Evolutionary conservation across 2,888 invertebrate species (phyloP).

Genomic region (Troides oblongomaculatus): DNA sequence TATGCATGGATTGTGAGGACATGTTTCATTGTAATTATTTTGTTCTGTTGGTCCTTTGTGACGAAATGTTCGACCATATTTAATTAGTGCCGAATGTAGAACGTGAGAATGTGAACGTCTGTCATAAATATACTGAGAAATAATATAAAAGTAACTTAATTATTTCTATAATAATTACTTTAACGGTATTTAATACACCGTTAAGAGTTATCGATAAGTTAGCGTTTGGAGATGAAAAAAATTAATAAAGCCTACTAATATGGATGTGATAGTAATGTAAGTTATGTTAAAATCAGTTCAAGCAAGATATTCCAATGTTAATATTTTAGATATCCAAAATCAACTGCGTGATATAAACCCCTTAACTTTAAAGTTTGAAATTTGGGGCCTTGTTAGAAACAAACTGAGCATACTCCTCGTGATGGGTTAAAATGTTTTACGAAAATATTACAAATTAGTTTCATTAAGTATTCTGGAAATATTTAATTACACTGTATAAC

Average conservation of each 20-base stretch:
- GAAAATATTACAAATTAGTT: too few relatives aligned
- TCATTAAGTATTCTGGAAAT: too few relatives aligned
- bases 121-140: too few relatives aligned
- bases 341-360: constrained; percentile 16
- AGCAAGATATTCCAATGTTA: constrained; percentile 20
- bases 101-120: neutral
- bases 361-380: constrained; percentile 17
- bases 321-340: constrained; percentile 19
- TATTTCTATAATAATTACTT: too few relatives aligned
- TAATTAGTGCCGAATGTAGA: neutral
- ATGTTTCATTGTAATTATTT: constrained; percentile 23
- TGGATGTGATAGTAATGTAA: neutral
- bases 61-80: constrained; percentile 4
- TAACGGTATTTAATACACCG: too few relatives aligned
- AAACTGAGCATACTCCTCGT: too few relatives aligned
- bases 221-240: too few relatives aligned
- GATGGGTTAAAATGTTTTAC: too few relatives aligned
- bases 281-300: constrained; percentile 1
- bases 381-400: constrained; percentile 7
- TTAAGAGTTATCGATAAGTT: too few relatives aligned
- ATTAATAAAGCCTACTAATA: too few relatives aligned
- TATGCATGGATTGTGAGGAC: constrained; percentile 20
- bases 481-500: too few relatives aligned
- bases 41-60: constrained; percentile 5
- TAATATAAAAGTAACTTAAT: too few relatives aligned